Base-by-base conservation (phyloP, 2,888 invertebrate genomes). In the Cosmopolites sordidus region DNA sequence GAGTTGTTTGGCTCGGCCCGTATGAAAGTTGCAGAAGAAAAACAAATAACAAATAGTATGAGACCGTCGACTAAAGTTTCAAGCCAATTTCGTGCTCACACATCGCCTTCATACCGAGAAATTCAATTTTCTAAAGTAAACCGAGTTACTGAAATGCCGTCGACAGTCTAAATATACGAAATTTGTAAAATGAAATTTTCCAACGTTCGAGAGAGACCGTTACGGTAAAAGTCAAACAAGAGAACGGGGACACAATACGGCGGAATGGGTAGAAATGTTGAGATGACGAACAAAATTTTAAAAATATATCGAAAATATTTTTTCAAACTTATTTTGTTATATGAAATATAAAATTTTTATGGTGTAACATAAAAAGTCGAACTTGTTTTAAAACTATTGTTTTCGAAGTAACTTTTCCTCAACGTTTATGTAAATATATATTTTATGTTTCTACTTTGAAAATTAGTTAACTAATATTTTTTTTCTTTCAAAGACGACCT, bases 121-220 rank as follows among this genome's bases (percentile, higher is more conserved):
- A 62, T 65, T 61, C 65, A 65, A 65, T 65, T 65, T 64, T 60
- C 61, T 62, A 65, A 63, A 65, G 64, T 63, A 65, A 64, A 65
- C 64, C 56, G 53, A 53, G 43, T 48, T 50, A 49, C 47, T 46
- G 51, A 51, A 55, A 55, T 22, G 22, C 22, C 55, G 55, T 44
- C 55, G 47, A 47, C 17, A 48, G 40, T 33, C 51, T 49, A 43
- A 43, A 48, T 48, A 55, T 51, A 52, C 51, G 56, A 22, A 56
- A 56, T 48, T 56, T 56, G 48, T 52, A 48, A 56, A 52, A 56
- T 56, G 48, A 52, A 56, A 56, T 48, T 56, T 56, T 51, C 48
- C 51, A 44, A 51, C 47, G 45, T 55, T 55, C 51, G 37, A 42
- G 41, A 27, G 22, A 22, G 8, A 22, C 8, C 22, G 41, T 43